Evolutionary conservation across 2,113 vertebrate genomes (phyloP), one percentile per base, ranked within the genome.

Genomic region (Galbula dea): DNA sequence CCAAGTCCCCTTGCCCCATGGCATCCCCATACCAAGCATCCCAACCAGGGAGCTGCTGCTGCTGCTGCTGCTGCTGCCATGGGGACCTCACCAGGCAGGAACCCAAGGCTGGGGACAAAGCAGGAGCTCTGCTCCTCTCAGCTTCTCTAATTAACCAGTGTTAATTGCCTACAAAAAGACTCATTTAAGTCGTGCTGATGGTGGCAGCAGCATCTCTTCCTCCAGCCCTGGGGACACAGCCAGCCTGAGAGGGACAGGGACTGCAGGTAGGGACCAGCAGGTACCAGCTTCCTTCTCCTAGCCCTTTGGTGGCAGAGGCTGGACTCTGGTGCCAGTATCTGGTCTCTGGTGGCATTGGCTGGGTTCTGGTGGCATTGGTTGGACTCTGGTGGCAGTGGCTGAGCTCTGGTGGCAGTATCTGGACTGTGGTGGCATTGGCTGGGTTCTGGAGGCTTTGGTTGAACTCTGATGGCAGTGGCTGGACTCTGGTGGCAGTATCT

Each of bases 101-200:
- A 23, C 88, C 39, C 51, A 3, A 58, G 24, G 48, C 12, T 55
- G 65, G 36, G 52, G 24, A 52, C 62, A 30, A 63, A 58, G 72
- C 87, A 36, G 84, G 41, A 78, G 12, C 86, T 92, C 57, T 4
- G 26, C 45, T 51, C 37, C 1, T 6, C 74, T 96, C 71, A 12
- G 29, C 45, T 43, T 73, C 81, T 79, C 88, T 95, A 94, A 90
- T 95, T 90, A 94, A 79, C 67, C 15, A 43, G 32, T 2, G 80
- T 30, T 95, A 96, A 94, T 96, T 88, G 89, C 83, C 86, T 12
- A 27, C 86, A 88, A 79, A 95, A 92, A 21, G 36, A 95, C 23
- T 46, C 67, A 32, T 79, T 88, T 17, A 15, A 41, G 24, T 63
- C 55, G 3, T 5, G 83, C 75, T 83, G 83, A 85, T 79, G 57